Evolutionary conservation across 37 sponge, comb jelly and placozoan genomes (phyloP), one percentile per base, ranked within the genome.

Genomic region (Hexactinellida sp.): DNA sequence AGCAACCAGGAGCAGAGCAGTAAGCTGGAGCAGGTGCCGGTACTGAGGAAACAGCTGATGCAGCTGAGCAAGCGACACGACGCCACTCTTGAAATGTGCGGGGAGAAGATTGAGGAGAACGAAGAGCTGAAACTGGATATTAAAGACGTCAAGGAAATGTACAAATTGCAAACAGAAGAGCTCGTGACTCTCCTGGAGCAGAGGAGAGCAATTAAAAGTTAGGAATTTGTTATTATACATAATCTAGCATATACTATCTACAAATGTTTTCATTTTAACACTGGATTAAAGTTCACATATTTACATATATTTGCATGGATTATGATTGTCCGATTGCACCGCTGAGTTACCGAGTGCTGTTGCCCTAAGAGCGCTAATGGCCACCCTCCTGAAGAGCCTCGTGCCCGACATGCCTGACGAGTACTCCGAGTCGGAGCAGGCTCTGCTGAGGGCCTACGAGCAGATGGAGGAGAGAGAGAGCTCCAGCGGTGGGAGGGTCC

Each of bases 61-160:
- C 93, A 95, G 82, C 47, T 99, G 55, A 55, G 87, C 34, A 88
- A 88, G 55, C 93, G 95, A 3, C 86, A 99, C 38, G 92, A 95
- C 25, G 88, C 99, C 3, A 54, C 95, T 54, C 91, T 99, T 7
- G 94, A 94, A 63, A 99, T 99, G 99, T 99, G 93, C 85, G 99
- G 99, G 24, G 99, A 99, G 90, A 99, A 94, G 85, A 92, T 90
- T 28, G 99, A 99, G 54, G 91, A 94, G 84, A 92, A 91, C 16
- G 92, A 99, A 37, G 99, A 99, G 85, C 89, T 99, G 25, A 94
- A 84, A 82, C 76, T 99, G 38, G 99, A 99, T 85, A 90, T 99
- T 0, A 37, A 88, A 38, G 99, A 99, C 84, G 84, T 99, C 36
- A 95, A 94, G 55, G 85, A 89, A 25, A 91, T 95, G 93, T 95